Conservation (phyloP, 2,113 vertebrate species). For the Dolichallabes microphthalmus region DNA sequence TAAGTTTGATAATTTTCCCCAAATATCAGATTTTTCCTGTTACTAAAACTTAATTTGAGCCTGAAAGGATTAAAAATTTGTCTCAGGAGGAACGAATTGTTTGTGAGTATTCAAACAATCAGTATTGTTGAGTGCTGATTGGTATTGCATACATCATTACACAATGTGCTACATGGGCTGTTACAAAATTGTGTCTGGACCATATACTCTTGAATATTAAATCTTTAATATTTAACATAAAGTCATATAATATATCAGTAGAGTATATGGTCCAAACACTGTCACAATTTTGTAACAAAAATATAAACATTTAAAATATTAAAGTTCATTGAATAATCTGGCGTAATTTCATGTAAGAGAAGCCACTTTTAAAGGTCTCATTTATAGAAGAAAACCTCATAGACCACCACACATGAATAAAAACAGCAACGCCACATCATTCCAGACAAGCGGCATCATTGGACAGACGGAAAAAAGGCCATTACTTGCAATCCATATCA, state of each 20-base stretch:
- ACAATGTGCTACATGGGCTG: neutral
- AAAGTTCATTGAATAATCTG: no score
- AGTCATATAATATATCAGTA: no score
- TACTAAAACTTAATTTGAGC: no score
- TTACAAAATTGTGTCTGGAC: neutral
- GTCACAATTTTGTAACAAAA: neutral
- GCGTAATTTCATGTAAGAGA: no score
- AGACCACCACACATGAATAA: constrained; percentile 59
- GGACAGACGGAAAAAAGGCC: constrained; percentile 91
- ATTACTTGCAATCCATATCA: constrained; percentile 99
- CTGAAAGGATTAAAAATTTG: no score
- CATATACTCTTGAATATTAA: no score
- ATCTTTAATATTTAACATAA: no score
- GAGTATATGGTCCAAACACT: no score
- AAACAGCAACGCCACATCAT: constrained; percentile 89
- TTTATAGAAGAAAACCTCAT: constrained; percentile 87
- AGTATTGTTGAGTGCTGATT: neutral
- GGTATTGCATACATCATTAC: neutral
- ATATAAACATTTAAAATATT: no score
- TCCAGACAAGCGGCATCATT: constrained; percentile 85
- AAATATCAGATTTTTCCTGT: no score
- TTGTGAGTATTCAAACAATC: neutral
- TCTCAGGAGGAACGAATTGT: neutral
- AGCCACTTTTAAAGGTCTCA: constrained; percentile 69
- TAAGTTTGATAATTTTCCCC: no score